Evolutionary conservation across 2,888 invertebrate species (phyloP), one percentile per base, ranked within the genome.

Genomic region (Thecocarcelia acutangulata): DNA sequence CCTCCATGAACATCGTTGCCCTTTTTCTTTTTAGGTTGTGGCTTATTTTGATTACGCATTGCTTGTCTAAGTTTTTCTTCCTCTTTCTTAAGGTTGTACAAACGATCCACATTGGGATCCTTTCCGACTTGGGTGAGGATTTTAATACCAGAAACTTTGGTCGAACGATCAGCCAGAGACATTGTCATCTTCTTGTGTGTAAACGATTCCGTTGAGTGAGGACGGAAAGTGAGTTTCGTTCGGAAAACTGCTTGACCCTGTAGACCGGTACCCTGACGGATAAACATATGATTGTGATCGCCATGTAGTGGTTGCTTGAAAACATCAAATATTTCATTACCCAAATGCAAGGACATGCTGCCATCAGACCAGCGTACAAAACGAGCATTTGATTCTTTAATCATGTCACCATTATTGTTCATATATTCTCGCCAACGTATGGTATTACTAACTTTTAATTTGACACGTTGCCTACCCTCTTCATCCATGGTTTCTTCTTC

Each of bases 181-280:
- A 99, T 93, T 0, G 99, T 99, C 96, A 99, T 98, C 93, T 99
- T 99, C 85, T 98, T 94, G 91, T 99, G 99, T 0, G 99, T 99
- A 91, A 98, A 98, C 21, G 98, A 98, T 89, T 99, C 99, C 0
- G 99, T 99, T 0, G 99, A 99, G 90, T 98, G 98, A 0, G 99
- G 99, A 52, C 99, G 93, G 94, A 99, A 99, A 1, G 97, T 97
- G 0, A 99, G 92, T 91, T 99, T 99, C 0, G 98, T 98, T 48
- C 97, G 93, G 92, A 99, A 99, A 37, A 99, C 97, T 0, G 98
- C 97, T 90, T 99, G 99, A 0, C 98, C 99, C 88, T 98, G 98
- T 1, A 99, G 93, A 93, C 98, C 98, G 0, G 98, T 98, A 48
- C 98, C 98, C 73, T 85, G 78, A 0, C 99, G 94, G 81, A 99